Percentiles rank a stretch among this genome's conserved stretches.
phyloP scores from a whole-genome alignment of 53 echinoderm and acorn worm genomes.

The Zoroaster sp. region DNA sequence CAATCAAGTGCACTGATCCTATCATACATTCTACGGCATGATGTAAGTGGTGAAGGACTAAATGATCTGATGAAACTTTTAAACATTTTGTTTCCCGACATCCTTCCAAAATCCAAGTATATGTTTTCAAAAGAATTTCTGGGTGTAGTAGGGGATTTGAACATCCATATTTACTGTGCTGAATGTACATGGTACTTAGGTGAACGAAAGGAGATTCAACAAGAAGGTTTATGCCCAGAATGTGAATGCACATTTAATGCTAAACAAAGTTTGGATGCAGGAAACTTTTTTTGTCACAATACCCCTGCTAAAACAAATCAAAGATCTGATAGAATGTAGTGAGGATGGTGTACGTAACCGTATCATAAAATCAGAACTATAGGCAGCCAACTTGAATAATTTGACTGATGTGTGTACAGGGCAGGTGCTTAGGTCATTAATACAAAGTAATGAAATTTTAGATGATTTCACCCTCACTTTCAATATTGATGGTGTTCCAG shows the following conservation, averaged over 20 bases:
- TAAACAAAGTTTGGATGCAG: not conserved
- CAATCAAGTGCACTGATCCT: not conserved
- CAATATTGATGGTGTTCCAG: conserved; percentile 46
- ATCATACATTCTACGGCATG: not conserved
- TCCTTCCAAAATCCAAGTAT: not conserved
- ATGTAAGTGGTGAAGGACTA: not conserved
- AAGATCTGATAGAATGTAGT: not conserved
- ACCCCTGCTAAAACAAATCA: not conserved
- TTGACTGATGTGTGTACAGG: not conserved
- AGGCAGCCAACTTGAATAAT: not conserved
- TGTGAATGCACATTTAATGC: not conserved
- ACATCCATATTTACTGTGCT: not conserved
- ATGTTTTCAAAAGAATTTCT: not conserved
- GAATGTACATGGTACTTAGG: not conserved
- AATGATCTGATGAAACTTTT: not conserved
- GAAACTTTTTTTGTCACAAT: not conserved
- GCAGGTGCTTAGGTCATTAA: not conserved
- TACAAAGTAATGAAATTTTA: not conserved
- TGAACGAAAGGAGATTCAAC: not conserved
- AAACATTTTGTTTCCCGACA: not conserved
- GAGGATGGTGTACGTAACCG: not conserved
- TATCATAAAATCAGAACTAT: not conserved
- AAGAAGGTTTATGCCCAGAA: not conserved
- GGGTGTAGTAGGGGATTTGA: not conserved
- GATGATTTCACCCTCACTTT: conserved; percentile 40